Base-by-base conservation (phyloP, 2,113 vertebrate genomes). In the Colius striatus region DNA sequence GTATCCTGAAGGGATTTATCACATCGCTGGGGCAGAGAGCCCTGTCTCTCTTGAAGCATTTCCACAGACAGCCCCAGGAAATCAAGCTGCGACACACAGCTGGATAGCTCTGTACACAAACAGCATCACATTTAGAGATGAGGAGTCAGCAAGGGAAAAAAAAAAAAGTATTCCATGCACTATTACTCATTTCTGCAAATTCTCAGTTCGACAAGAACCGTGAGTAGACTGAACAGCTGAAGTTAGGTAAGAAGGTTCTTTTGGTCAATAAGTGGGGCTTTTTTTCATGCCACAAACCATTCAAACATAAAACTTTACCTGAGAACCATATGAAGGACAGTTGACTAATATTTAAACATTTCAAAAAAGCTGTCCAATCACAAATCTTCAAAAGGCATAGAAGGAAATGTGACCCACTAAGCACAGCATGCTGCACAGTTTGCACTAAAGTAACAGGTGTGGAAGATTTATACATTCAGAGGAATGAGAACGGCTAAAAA, bases 71-170 rank as follows among this genome's bases (percentile, higher is more conserved):
- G 54, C 75, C 94, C 74, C 25, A 79, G 92, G 90, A 95, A 81
- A 86, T 76, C 80, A 82, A 92, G 86, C 72, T 95, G 81, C 9
- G 54, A 67, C 77, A 83, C 76, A 88, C 94, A 95, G 87, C 94
- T 92, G 86, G 91, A 65, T 94, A 84, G 60, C 54, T 93, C 60
- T 63, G 55, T 57, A 83, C 71, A 53, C 83, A 80, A 89, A 95
- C 32, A 32, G 61, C 45, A 78, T 65, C 2, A 1, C 75, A 66
- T 89, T 90, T 78, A 68, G 74, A 96, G 87, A 77, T 0, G 30
- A 87, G 18, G 38, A 54, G 12, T 16, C 53, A 51, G 80, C 62
- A 82, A 45, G 51, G 51, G 38, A 41, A 41, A 41, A 71, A 62
- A 84, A 84, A 51, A 84, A 14, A 8, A 41, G 5, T 45, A 54